These are phyloP conservation scores for Colletes latitarsis DNA, from an alignment of 1,140 invertebrate genomes.

Conservation along the genomic window DNA sequence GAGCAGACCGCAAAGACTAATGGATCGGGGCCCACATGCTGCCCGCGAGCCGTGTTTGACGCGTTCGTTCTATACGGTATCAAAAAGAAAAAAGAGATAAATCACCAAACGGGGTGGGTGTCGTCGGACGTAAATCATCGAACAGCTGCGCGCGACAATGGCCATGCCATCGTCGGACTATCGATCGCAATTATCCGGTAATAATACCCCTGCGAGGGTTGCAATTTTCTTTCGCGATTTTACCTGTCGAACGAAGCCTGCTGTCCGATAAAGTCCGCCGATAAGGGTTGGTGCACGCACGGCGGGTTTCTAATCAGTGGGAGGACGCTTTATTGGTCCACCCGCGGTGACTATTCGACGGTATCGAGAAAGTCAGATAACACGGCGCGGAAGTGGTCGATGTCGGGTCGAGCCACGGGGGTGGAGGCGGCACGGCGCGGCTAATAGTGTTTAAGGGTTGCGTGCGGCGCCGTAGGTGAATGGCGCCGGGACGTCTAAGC, in stretches of 20 bases:
- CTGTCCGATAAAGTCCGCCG: not conserved
- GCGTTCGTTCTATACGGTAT: no score
- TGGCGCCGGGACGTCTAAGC: constrained; percentile 71
- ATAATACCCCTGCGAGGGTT: not conserved
- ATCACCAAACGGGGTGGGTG: no score
- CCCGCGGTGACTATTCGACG: constrained; percentile 19
- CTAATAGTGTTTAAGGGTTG: constrained; percentile 67
- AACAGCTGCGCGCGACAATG: no score
- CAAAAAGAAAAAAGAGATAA: no score
- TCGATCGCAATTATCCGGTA: constrained; percentile 38
- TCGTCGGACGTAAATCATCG: constrained; percentile 26
- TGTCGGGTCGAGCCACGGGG: constrained; percentile 8
- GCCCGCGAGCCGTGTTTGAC: no score
- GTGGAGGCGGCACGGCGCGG: constrained; percentile 28
- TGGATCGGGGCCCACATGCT: no score
- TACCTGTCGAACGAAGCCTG: not conserved
- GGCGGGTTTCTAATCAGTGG: not conserved
- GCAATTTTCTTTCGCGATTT: constrained; percentile 12
- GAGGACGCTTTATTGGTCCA: constrained; percentile 35
- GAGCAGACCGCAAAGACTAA: no score
- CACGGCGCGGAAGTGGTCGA: constrained; percentile 4
- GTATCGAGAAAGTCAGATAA: constrained; percentile 45
- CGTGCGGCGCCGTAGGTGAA: constrained; percentile 71
- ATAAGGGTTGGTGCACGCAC: constrained; percentile 22
- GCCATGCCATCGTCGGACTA: constrained; percentile 5